Conservation (phyloP, 2,888 invertebrate genomes). For the Oscheius sp. region DNA sequence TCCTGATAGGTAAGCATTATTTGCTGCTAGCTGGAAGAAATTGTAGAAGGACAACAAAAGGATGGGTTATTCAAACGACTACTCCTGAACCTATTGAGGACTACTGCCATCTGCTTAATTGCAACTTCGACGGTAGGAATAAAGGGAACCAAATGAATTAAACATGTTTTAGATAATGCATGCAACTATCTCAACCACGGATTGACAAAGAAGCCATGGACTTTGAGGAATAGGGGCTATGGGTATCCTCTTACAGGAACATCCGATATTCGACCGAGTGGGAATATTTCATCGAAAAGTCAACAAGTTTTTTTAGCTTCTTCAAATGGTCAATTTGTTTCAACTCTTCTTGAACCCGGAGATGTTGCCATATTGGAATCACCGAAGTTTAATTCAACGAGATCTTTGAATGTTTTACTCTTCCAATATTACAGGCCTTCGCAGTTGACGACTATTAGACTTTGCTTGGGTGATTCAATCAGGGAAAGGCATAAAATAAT, state of each 20-base stretch:
- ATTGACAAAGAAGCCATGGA: constrained; percentile 72
- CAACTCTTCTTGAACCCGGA: constrained; percentile 68
- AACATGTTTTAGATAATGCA: constrained; percentile 62
- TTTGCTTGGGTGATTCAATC: constrained; percentile 45
- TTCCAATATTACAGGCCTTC: constrained; percentile 70
- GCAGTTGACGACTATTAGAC: constrained; percentile 66
- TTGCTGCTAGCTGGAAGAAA: background rate
- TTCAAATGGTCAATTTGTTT: constrained; percentile 70
- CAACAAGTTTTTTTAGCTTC: constrained; percentile 41
- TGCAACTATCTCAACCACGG: constrained; percentile 72
- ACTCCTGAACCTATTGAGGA: constrained; percentile 48
- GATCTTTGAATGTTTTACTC: constrained; percentile 69
- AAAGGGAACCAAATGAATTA: background rate
- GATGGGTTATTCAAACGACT: constrained; percentile 39
- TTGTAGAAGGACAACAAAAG: constrained; percentile 38
- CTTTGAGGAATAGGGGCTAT: constrained; percentile 67
- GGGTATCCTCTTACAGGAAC: constrained; percentile 69
- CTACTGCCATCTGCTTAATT: constrained; percentile 69
- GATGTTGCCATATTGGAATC: constrained; percentile 72
- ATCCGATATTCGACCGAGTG: constrained; percentile 67
- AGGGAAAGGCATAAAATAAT: background rate
- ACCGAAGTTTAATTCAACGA: constrained; percentile 67
- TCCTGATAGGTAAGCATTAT: constrained; percentile 4
- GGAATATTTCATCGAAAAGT: background rate
- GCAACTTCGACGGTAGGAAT: constrained; percentile 67